Conservation (phyloP, 1,140 invertebrate species). For the Lordiphosa mommai region DNA sequence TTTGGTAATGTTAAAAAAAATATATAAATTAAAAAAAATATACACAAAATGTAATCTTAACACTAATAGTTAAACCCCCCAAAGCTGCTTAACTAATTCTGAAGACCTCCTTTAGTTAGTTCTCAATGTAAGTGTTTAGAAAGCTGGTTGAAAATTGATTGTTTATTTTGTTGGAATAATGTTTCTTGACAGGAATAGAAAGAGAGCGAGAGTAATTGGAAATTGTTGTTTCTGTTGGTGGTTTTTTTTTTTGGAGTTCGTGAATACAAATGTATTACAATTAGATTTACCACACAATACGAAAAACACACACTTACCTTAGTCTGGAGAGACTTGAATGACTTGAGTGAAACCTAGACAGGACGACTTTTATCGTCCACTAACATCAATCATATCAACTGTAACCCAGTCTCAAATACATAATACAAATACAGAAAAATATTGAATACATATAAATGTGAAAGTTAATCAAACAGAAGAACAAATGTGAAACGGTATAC, state of each 20-base stretch:
- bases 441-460: conserved; percentile 7
- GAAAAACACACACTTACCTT: conserved; percentile 56
- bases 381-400: conserved; percentile 39
- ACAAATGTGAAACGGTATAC: neutral
- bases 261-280: conserved; percentile 56
- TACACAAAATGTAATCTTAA: conserved; percentile 20
- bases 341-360: conserved; percentile 38
- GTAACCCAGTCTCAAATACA: conserved; percentile 44
- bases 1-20: conserved; percentile 34
- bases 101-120: neutral
- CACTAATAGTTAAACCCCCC: neutral
- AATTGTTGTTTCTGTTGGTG: conserved; percentile 28
- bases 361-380: conserved; percentile 25
- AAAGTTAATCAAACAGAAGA: conserved; percentile 9
- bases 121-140: conserved; percentile 16
- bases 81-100: neutral
- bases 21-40: conserved; percentile 26
- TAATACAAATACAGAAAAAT: conserved; percentile 16
- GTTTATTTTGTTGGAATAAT: neutral
- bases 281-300: conserved; percentile 57
- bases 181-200: conserved; percentile 5
- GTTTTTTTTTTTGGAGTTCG: conserved; percentile 20
- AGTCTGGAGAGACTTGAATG: conserved; percentile 38
- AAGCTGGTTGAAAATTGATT: neutral
- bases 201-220: conserved; percentile 29